Evolutionary conservation across 2,113 vertebrate species (phyloP).

Genomic region (Ovis aries): DNA sequence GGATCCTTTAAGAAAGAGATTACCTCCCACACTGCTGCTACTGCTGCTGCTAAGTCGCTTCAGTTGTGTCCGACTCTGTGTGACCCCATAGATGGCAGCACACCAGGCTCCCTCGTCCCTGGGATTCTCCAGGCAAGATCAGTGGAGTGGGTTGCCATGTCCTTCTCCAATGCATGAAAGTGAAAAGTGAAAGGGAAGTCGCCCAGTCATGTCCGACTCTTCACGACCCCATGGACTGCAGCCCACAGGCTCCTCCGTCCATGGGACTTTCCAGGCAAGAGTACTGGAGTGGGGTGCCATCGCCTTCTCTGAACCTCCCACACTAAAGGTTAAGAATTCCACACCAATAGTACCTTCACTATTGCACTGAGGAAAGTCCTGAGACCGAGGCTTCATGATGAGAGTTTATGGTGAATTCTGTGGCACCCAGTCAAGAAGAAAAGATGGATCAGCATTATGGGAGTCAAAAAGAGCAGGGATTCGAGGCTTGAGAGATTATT

Average conservation of each 20-base stretch:
- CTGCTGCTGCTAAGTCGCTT: no score
- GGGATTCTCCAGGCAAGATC: no score
- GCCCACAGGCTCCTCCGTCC: no score
- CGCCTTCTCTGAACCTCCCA: not conserved
- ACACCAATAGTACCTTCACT: not conserved
- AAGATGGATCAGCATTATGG: not conserved
- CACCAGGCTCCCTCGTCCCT: no score
- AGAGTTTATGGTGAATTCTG: not conserved
- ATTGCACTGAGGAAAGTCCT: not conserved
- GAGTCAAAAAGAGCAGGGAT: not conserved
- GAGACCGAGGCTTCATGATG: not conserved
- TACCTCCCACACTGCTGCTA: not conserved
- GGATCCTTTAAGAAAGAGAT: not conserved
- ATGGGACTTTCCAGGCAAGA: no score
- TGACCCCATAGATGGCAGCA: accelerated
- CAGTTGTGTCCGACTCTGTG: no score
- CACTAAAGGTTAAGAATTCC: not conserved
- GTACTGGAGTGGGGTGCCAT: no score
- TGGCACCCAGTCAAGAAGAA: not conserved
- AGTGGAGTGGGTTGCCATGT: no score
- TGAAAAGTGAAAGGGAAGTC: no score
- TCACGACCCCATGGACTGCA: accelerated
- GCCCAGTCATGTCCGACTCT: no score
- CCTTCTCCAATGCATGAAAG: no score
- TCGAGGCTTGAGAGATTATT: not conserved